These are phyloP conservation scores for Pollenia angustigena DNA, from an alignment of 2,888 invertebrate genomes.

Conservation along the genomic window DNA sequence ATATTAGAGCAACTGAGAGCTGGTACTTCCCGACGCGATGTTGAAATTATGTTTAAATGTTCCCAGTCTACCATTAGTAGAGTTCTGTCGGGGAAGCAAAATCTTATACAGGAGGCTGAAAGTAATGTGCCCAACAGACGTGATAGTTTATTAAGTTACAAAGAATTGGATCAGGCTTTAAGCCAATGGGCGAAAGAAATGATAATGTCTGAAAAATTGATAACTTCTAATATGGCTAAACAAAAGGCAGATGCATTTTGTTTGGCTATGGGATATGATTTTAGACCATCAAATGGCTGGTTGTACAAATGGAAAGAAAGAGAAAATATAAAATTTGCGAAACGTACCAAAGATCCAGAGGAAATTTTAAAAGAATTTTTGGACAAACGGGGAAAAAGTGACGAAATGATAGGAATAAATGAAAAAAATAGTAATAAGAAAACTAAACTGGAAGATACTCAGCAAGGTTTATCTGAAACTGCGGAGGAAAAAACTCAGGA, in stretches of 20 bases:
- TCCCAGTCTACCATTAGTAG: constrained; percentile 38
- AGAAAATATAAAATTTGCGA: constrained; percentile 58
- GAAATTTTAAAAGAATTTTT: constrained; percentile 54
- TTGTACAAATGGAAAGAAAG: constrained; percentile 66
- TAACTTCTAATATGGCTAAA: constrained; percentile 48
- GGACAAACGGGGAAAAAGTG: background rate
- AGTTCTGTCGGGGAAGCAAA: constrained; percentile 16
- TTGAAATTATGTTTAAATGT: constrained; percentile 47
- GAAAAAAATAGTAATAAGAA: constrained; percentile 6
- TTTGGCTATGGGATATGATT: constrained; percentile 37
- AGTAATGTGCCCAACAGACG: background rate
- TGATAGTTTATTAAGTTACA: constrained; percentile 27
- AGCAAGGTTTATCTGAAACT: background rate
- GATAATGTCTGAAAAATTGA: constrained; percentile 9
- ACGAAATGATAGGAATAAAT: background rate
- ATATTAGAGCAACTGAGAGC: constrained; percentile 47
- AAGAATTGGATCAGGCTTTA: constrained; percentile 58
- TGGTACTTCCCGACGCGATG: constrained; percentile 37
- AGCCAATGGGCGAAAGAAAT: constrained; percentile 61
- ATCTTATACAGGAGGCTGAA: constrained; percentile 21
- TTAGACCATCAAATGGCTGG: constrained; percentile 54
- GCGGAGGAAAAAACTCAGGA: background rate
- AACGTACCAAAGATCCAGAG: constrained; percentile 1
- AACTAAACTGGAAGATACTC: background rate
- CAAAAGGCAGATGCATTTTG: constrained; percentile 52